These are phyloP conservation scores for Oophaga sylvatica DNA, from an alignment of 2,797 vertebrate species.

Conservation along the genomic window DNA sequence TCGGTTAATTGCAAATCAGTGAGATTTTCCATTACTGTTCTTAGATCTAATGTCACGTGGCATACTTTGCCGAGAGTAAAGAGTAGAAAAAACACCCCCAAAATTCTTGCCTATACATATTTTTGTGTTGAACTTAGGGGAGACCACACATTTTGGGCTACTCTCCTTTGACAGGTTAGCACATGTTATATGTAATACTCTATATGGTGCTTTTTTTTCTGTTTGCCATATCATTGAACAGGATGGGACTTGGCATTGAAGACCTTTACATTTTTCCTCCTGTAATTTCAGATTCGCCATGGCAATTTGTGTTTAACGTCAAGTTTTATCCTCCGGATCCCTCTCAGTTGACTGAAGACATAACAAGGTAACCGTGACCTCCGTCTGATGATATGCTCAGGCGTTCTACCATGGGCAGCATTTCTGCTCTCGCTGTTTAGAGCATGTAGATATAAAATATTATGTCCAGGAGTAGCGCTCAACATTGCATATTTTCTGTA, in stretches of 20 bases:
- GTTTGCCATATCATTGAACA: background rate
- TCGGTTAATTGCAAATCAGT: no score
- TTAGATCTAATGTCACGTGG: no score
- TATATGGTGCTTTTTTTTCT: background rate
- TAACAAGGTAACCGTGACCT: conserved; percentile 85
- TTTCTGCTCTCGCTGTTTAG: background rate
- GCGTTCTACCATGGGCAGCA: background rate
- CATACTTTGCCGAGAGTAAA: no score
- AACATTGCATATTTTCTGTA: no score
- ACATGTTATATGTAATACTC: background rate
- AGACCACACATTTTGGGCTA: no score
- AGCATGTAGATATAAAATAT: no score
- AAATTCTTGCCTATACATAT: no score
- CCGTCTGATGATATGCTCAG: background rate
- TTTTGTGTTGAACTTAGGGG: no score
- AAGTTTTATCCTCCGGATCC: conserved; percentile 99
- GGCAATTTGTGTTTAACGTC: conserved; percentile 93
- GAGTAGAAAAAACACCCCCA: no score
- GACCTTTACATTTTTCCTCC: background rate
- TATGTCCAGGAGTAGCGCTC: no score
- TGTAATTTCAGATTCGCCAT: conserved; percentile 83
- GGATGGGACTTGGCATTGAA: background rate
- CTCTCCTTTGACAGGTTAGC: background rate
- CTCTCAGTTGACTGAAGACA: conserved; percentile 91
- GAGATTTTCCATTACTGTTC: no score